phyloP scores from a whole-genome alignment of 2,113 vertebrate species.

The Clarias batrachus region DNA sequence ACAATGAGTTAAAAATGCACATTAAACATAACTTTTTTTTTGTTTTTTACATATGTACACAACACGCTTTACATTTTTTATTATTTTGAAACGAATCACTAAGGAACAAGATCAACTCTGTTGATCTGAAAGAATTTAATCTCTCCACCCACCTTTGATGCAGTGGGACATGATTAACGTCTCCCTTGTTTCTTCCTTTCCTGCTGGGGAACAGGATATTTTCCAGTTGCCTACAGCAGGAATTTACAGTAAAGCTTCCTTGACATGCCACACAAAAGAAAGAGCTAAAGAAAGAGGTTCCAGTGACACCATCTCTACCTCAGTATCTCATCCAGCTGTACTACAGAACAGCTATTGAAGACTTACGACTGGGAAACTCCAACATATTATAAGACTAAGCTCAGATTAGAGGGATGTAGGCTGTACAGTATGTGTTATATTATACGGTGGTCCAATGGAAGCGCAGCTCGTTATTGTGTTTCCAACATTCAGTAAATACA shows the following conservation, averaged over 20 bases:
- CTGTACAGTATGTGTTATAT: background rate
- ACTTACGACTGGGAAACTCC: conserved; percentile 9
- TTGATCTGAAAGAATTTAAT: conserved; percentile 20
- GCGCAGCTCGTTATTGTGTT: background rate
- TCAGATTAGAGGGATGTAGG: conserved; percentile 13
- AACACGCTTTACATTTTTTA: background rate
- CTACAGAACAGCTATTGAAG: background rate
- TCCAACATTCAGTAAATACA: background rate
- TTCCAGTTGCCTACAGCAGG: conserved; percentile 32
- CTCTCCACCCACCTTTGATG: conserved; percentile 27
- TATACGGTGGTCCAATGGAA: background rate
- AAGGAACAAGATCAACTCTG: background rate
- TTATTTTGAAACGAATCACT: background rate
- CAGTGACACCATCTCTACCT: conserved; percentile 36
- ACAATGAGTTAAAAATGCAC: background rate
- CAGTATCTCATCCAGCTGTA: conserved; percentile 34
- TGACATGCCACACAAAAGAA: conserved; percentile 42
- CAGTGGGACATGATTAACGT: conserved; percentile 24
- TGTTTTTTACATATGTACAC: background rate
- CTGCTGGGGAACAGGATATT: conserved; percentile 30
- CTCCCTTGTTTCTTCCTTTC: conserved; percentile 23
- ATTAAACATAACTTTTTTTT: background rate
- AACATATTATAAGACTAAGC: background rate
- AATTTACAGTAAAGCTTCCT: conserved; percentile 31
- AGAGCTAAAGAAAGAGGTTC: conserved; percentile 30